Conservation (phyloP, 2,888 invertebrate genomes). For the Plemyria rubiginata region DNA sequence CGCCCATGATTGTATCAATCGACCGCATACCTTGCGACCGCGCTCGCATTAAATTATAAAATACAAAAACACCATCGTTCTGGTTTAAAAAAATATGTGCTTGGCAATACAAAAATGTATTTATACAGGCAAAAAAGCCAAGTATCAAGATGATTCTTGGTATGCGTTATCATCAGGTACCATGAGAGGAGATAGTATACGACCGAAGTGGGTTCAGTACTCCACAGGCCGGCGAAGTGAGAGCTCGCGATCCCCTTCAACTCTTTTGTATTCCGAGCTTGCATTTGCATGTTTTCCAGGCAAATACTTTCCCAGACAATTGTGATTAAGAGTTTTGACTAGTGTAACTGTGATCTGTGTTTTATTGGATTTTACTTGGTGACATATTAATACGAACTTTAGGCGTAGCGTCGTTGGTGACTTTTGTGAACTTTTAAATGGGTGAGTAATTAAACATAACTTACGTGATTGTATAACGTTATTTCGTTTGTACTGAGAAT, state of each 20-base stretch:
- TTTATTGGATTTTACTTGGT: conserved; percentile 33
- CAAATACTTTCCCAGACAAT: conserved; percentile 14
- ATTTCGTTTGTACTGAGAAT: not conserved
- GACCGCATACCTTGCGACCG: conserved; percentile 57
- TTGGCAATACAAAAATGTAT: conserved; percentile 44
- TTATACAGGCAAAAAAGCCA: conserved; percentile 45
- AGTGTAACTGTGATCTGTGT: conserved; percentile 36
- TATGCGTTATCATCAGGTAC: conserved; percentile 78
- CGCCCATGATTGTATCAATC: conserved; percentile 78
- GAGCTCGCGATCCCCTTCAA: conserved; percentile 67
- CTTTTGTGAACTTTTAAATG: conserved; percentile 23
- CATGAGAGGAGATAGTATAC: conserved; percentile 70
- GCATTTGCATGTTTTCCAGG: conserved; percentile 20
- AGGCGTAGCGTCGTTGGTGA: conserved; percentile 16
- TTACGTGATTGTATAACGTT: not conserved
- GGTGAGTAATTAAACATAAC: conserved; percentile 27
- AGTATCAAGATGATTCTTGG: conserved; percentile 62
- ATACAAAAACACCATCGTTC: conserved; percentile 45
- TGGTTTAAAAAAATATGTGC: conserved; percentile 52
- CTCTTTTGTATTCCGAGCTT: conserved; percentile 52
- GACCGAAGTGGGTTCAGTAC: conserved; percentile 62
- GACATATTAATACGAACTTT: conserved; percentile 32
- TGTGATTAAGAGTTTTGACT: conserved; percentile 22
- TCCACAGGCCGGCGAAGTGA: conserved; percentile 57
- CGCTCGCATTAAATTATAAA: conserved; percentile 52